These are phyloP conservation scores for Drosophila percnosoma DNA, from an alignment of 2,888 invertebrate genomes.

Conservation along the genomic window DNA sequence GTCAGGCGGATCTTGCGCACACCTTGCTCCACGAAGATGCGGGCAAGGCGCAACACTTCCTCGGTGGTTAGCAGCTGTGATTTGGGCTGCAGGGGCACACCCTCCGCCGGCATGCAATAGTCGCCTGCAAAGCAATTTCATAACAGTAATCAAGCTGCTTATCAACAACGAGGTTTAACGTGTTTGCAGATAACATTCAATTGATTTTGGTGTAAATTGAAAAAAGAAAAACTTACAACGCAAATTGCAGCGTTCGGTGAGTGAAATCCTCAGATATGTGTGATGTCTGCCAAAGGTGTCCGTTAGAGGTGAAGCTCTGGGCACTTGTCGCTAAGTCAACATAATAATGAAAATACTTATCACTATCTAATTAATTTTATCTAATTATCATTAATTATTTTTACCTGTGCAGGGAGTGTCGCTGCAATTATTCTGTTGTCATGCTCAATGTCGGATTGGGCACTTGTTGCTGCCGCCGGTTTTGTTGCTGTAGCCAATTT, in stretches of 20 bases:
- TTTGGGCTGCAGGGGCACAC: slow-evolving; percentile 92
- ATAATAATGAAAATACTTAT: not conserved
- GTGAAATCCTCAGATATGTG: slow-evolving; percentile 96
- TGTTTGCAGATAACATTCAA: slow-evolving; percentile 34
- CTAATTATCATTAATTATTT: slow-evolving; percentile 2
- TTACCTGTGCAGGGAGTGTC: slow-evolving; percentile 36
- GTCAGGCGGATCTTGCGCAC: slow-evolving; percentile 97
- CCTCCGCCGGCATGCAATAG: slow-evolving; percentile 99
- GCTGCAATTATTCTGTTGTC: slow-evolving; percentile 12
- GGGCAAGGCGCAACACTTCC: slow-evolving; percentile 92
- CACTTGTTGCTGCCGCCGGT: slow-evolving; percentile 39
- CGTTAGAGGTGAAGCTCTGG: slow-evolving; percentile 85
- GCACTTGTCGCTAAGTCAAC: slow-evolving; percentile 13
- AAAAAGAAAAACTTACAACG: slow-evolving; percentile 91
- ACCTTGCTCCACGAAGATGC: slow-evolving; percentile 94
- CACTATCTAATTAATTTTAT: not conserved
- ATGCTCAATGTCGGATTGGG: slow-evolving; percentile 34
- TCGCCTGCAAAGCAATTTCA: slow-evolving; percentile 87
- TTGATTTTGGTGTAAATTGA: slow-evolving; percentile 1
- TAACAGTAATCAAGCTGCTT: slow-evolving; percentile 9
- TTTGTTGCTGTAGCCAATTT: slow-evolving; percentile 52
- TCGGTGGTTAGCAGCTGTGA: slow-evolving; percentile 90
- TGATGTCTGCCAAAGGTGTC: slow-evolving; percentile 96
- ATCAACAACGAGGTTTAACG: slow-evolving; percentile 6
- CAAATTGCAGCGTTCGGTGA: slow-evolving; percentile 98